Evolutionary conservation across 2,113 vertebrate species (phyloP), one percentile per base, ranked within the genome.

Genomic region (Zosterops japonicus): DNA sequence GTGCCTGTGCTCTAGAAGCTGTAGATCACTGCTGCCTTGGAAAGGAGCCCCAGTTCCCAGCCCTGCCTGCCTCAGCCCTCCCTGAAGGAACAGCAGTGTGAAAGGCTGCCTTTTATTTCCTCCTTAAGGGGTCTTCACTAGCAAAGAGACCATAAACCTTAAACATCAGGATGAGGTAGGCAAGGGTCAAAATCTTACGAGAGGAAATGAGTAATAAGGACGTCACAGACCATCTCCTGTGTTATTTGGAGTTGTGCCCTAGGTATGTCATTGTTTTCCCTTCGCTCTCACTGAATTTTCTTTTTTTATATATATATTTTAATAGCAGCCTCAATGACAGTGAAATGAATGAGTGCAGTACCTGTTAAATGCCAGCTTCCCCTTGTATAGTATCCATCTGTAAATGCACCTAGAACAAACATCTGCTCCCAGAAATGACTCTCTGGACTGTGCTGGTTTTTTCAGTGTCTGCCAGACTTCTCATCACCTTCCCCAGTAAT

Each of bases 371-470:
- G 84, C 83, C 92, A 90, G 47, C 49, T 93, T 94, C 76, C 46
- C 25, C 52, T 83, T 90, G n/a, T 84, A 83, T 77, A 31, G 42
- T n/a, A 93, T 75, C 82, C 82, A 56, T 94, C 80, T 96, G 36
- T 59, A 90, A 93, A 87, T 85, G 87, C 59, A 36, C 53, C 96
- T 97, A 93, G 78, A 95, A 23, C 55, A 83, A 82, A 88, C 83
- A 52, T 92, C 52, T 95, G 89, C 92, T 93, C 60, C 75, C 85
- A 75, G 28, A 94, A 87, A 86, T 86, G 1, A 47, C 87, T 89
- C 91, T 59, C 81, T 95, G 94, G 88, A 85, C 85, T 57, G 18
- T n/a, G 55, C 64, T 92, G 39, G 0, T 13, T 83, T 94, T 85
- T 68, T 86, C 85, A 70, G 44, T 6, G 12, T 74, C 63, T 94